Conservation (phyloP, 2,113 vertebrate species). For the Labrus mixtus region DNA sequence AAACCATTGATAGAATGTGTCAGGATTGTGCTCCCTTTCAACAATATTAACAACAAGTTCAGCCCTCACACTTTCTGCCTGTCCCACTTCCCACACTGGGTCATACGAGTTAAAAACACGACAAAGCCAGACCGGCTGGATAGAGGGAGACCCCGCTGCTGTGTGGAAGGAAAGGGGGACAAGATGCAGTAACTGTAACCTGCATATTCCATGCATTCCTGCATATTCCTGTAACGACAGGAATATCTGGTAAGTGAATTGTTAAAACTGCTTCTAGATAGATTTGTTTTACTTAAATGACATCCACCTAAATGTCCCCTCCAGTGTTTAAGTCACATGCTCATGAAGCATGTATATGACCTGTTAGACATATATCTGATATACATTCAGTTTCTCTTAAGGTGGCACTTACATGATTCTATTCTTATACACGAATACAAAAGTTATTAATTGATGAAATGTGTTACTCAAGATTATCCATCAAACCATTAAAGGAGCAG, state of each 20-base stretch:
- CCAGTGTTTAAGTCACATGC: no score
- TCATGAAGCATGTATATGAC: no score
- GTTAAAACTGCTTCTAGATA: not conserved
- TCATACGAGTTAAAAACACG: conserved; percentile 44
- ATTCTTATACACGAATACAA: conserved; percentile 2
- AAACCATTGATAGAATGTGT: conserved; percentile 27
- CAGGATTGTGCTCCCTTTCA: conserved; percentile 39
- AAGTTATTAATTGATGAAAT: conserved; percentile 48
- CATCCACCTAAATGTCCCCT: no score
- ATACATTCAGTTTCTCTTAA: not conserved
- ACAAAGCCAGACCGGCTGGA: conserved; percentile 22
- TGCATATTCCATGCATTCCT: no score
- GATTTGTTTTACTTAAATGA: conserved; percentile 1
- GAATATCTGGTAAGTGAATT: not conserved
- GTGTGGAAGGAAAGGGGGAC: conserved; percentile 26
- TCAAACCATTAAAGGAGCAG: not conserved
- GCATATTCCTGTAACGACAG: no score
- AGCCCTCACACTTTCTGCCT: conserved; percentile 32
- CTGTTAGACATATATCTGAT: no score
- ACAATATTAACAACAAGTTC: conserved; percentile 13
- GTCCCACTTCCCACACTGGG: conserved; percentile 75
- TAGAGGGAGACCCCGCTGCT: conserved; percentile 23
- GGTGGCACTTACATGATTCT: not conserved
- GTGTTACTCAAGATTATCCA: conserved; percentile 24
- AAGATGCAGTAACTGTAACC: no score